Evolutionary conservation across 1,140 invertebrate species (phyloP).

Genomic region (Delia radicum): DNA sequence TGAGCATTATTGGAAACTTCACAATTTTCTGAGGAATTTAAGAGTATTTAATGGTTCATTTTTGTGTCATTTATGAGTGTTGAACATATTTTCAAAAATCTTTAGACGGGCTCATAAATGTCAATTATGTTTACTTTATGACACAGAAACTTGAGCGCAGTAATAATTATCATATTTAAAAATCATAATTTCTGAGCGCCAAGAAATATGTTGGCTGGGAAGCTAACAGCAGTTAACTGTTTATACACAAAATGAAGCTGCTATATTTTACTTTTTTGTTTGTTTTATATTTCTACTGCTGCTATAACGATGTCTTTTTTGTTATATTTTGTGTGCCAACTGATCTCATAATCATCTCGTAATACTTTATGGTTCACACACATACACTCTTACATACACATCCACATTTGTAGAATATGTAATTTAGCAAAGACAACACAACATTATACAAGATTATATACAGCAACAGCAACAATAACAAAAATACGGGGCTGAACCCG

Average conservation of each 20-base stretch:
- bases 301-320: neutral
- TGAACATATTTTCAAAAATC: too few species aligned
- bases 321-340: constrained; percentile 16
- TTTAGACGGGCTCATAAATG: too few species aligned
- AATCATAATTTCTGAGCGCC: too few species aligned
- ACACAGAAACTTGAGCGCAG: too few species aligned
- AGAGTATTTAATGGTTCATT: too few species aligned
- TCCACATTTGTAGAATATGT: neutral
- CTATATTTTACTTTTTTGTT: neutral
- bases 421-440: constrained; percentile 10
- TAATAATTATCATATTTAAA: too few species aligned
- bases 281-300: neutral
- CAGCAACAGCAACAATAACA: neutral
- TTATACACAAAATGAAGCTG: neutral
- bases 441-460: neutral
- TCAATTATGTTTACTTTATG: too few species aligned
- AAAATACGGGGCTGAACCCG: neutral
- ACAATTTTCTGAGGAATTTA: too few species aligned
- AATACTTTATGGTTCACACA: constrained; percentile 13
- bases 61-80: too few species aligned
- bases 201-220: too few species aligned
- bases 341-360: constrained; percentile 20
- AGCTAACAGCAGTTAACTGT: too few species aligned
- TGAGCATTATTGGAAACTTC: too few species aligned
- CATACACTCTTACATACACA: neutral